phyloP scores from a whole-genome alignment of 2,888 invertebrate genomes.

The Malthinus seriepunctatus region DNA sequence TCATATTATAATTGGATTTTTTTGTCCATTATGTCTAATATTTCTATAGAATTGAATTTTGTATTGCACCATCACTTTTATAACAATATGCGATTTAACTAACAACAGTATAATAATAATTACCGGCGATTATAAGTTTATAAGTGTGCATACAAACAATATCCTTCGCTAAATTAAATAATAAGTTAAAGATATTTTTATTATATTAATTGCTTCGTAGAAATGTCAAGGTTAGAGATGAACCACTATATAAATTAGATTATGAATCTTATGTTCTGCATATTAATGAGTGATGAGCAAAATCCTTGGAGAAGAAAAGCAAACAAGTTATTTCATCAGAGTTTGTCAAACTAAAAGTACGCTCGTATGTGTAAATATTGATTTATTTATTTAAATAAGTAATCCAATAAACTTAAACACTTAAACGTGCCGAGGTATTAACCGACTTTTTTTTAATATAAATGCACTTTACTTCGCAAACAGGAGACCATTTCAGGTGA shows the following conservation, averaged over 20 bases:
- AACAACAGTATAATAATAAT: constrained; percentile 12
- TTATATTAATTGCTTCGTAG: constrained; percentile 45
- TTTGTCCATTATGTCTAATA: no score
- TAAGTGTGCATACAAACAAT: constrained; percentile 25
- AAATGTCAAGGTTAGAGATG: constrained; percentile 46
- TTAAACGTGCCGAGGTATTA: no score
- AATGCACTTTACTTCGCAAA: no score
- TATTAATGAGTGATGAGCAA: constrained; percentile 43
- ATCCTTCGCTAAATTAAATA: constrained; percentile 32
- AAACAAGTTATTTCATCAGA: constrained; percentile 27
- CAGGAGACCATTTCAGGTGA: no score
- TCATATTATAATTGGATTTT: no score
- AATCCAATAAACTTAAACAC: no score
- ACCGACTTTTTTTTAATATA: no score
- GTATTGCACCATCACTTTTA: not conserved
- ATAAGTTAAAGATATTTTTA: constrained; percentile 36
- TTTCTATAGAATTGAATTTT: no score
- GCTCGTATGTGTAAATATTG: not conserved
- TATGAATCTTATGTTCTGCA: constrained; percentile 41
- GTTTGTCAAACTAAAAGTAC: constrained; percentile 19
- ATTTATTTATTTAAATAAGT: no score
- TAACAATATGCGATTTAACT: constrained; percentile 2
- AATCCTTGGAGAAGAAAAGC: constrained; percentile 34
- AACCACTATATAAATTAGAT: constrained; percentile 47
- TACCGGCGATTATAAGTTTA: constrained; percentile 6